These are phyloP conservation scores for Lasioglossum albipes DNA, from an alignment of 1,140 invertebrate species.

Conservation along the genomic window DNA sequence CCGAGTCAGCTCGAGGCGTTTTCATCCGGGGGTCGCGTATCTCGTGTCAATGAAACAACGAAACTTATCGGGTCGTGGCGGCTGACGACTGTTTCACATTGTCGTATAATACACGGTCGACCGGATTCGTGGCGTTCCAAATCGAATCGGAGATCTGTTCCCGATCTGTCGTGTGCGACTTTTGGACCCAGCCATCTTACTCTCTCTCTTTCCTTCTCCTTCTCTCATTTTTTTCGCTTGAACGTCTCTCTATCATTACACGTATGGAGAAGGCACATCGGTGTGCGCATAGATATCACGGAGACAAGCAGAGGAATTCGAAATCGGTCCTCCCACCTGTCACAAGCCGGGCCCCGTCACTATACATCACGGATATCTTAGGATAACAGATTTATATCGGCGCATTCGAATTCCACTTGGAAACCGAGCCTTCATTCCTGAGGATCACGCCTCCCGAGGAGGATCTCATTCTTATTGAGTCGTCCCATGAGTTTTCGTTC, in stretches of 20 bases:
- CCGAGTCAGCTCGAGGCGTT: conserved; percentile 31
- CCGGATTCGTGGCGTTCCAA: conserved; percentile 56
- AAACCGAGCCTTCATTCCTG: conserved; percentile 14
- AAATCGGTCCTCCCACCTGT: conserved; percentile 59
- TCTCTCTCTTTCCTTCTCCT: not conserved
- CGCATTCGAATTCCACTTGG: conserved; percentile 40
- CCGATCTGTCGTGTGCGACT: conserved; percentile 58
- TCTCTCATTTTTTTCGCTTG: not conserved
- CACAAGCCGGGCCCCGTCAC: conserved; percentile 43
- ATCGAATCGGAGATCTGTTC: conserved; percentile 59
- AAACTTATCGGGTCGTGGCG: conserved; percentile 10
- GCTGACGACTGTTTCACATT: conserved; percentile 21
- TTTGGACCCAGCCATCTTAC: not conserved
- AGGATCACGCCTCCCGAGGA: conserved; percentile 24
- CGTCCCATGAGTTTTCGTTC: too few species aligned
- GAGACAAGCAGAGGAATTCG: conserved; percentile 53
- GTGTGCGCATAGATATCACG: conserved; percentile 36
- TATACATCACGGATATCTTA: conserved; percentile 58
- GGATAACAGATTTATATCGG: conserved; percentile 65
- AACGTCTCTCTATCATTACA: not conserved
- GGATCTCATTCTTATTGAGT: not conserved
- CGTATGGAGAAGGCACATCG: not conserved
- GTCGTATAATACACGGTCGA: conserved; percentile 32
- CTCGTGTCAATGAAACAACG: conserved; percentile 50
- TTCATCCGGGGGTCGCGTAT: conserved; percentile 28